Evolutionary conservation across 2,888 invertebrate species (phyloP).

Genomic region (Agonopterix heracliana): DNA sequence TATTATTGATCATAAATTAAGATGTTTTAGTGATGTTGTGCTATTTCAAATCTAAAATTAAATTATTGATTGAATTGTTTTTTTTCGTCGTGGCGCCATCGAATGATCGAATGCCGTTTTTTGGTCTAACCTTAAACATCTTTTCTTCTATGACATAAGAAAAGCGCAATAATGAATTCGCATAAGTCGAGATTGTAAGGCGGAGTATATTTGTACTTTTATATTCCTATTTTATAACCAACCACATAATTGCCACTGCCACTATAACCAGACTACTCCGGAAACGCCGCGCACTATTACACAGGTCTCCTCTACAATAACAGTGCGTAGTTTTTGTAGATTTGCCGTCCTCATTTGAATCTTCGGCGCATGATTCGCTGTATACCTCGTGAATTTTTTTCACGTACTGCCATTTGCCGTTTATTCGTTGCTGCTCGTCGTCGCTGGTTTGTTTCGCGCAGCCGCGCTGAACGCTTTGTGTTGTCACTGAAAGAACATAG

Average conservation of each 20-base stretch:
- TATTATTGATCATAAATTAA: no score
- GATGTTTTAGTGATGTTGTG: no score
- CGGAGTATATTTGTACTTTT: no score
- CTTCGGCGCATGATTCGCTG: slow-evolving; percentile 79
- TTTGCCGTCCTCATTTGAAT: slow-evolving; percentile 72
- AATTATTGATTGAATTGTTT: no score
- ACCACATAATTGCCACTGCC: background rate
- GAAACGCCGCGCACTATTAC: slow-evolving; percentile 71
- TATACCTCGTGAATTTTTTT: slow-evolving; percentile 82
- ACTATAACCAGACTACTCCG: background rate
- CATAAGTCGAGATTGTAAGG: no score
- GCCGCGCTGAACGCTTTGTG: slow-evolving; percentile 64
- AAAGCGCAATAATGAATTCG: no score
- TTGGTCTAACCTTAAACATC: no score
- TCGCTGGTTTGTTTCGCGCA: slow-evolving; percentile 83
- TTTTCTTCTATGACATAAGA: no score
- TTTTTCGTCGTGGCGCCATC: no score
- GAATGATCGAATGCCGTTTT: no score
- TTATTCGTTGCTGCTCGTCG: slow-evolving; percentile 72
- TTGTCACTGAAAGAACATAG: slow-evolving; percentile 30
- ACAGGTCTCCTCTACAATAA: slow-evolving; percentile 83
- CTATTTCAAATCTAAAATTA: no score
- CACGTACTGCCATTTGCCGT: slow-evolving; percentile 76
- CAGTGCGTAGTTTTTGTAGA: slow-evolving; percentile 79
- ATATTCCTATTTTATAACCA: no score